Percentiles rank a stretch among this genome's conserved stretches.
These are phyloP conservation scores for Drosophila sproati DNA, from an alignment of 1,140 invertebrate species.

Conservation along the genomic window DNA sequence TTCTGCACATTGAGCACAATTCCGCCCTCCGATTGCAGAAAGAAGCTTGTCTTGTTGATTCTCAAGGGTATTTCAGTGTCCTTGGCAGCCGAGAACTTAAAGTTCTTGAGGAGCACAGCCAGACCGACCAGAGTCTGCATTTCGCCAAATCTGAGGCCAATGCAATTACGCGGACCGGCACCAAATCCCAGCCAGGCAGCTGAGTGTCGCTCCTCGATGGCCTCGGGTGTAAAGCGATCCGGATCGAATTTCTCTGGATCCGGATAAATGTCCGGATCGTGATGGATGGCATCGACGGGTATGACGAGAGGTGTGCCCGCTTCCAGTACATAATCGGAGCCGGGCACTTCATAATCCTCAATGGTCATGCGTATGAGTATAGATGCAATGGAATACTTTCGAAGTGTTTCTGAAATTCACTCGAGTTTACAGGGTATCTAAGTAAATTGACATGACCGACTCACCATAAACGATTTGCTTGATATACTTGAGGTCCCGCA, in stretches of 20 bases:
- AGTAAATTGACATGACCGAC: neutral
- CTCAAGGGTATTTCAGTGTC: slow-evolving; percentile 83
- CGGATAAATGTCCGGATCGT: slow-evolving; percentile 85
- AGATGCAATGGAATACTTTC: slow-evolving; percentile 84
- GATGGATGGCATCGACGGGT: slow-evolving; percentile 86
- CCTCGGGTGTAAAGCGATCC: slow-evolving; percentile 87
- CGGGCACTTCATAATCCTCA: slow-evolving; percentile 74
- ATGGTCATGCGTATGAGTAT: slow-evolving; percentile 59
- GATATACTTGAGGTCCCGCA: slow-evolving; percentile 87
- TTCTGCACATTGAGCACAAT: slow-evolving; percentile 51
- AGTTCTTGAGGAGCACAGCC: slow-evolving; percentile 69
- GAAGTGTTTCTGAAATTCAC: slow-evolving; percentile 83
- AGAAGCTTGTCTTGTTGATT: slow-evolving; percentile 82
- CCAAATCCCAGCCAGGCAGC: slow-evolving; percentile 89
- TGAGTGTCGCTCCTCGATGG: slow-evolving; percentile 85
- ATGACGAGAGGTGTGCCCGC: slow-evolving; percentile 85
- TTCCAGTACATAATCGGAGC: slow-evolving; percentile 75
- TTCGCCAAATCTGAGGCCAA: slow-evolving; percentile 84
- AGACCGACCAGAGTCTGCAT: slow-evolving; percentile 63
- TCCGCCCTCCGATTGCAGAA: slow-evolving; percentile 81
- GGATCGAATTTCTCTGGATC: slow-evolving; percentile 87
- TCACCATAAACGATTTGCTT: slow-evolving; percentile 85
- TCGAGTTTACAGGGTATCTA: neutral
- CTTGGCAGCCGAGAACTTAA: slow-evolving; percentile 72
- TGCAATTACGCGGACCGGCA: slow-evolving; percentile 88